A percentile compares a stretch with the other conserved stretches of the same genome.
These are phyloP conservation scores for Propithecus perrieri DNA, from an alignment of 2,797 vertebrate genomes.

Conservation along the genomic window DNA sequence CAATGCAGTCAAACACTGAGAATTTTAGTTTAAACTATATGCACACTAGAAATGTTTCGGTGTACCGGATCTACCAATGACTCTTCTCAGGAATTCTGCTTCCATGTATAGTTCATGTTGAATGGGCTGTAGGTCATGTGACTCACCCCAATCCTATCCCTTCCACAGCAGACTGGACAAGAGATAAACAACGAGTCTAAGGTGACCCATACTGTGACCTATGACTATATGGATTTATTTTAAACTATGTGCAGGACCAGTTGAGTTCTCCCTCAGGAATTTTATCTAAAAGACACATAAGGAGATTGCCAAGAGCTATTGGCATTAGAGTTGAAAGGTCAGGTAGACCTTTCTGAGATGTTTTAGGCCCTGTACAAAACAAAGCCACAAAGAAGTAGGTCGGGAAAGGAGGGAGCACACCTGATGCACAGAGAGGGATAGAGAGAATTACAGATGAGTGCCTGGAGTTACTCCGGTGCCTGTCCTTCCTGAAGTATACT, in stretches of 20 bases:
- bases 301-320: neutral
- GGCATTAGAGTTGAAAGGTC: neutral
- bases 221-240: neutral
- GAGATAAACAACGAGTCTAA: neutral
- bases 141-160: neutral
- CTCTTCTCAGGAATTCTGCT: neutral
- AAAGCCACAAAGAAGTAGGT: neutral
- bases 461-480: neutral
- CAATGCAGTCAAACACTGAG: neutral
- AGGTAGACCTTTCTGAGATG: conserved; percentile 24
- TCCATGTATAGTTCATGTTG: neutral
- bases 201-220: neutral
- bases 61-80: neutral
- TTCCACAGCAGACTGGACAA: neutral
- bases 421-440: neutral
- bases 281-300: conserved; percentile 28
- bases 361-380: neutral
- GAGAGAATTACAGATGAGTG: neutral
- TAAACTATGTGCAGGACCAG: neutral
- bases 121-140: neutral
- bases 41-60: neutral
- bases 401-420: neutral
- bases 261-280: neutral
- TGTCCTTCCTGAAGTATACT: neutral
- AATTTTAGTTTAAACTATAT: neutral